Evolutionary conservation across 2,113 vertebrate genomes (phyloP), one percentile per base, ranked within the genome.

Genomic region (Psilopogon haemacephalus): DNA sequence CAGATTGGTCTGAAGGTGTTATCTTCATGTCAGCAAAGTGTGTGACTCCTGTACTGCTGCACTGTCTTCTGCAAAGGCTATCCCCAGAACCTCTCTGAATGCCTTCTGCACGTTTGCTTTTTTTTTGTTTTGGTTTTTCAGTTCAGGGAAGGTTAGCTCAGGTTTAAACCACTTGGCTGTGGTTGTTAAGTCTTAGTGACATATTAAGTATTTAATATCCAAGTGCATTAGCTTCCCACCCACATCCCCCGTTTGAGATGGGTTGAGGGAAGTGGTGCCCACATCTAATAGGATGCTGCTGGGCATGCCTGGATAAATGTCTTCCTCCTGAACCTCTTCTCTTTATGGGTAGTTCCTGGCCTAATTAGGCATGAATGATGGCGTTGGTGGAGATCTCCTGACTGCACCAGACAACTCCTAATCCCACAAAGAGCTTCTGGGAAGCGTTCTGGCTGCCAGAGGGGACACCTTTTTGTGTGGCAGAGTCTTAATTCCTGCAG

Each of bases 211-310:
- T 87, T 87, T 87, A 63, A 90, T 76, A 92, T 87, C 54, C 67
- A 9, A 67, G 87, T 73, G 86, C 93, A 73, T 93, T 80, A 82
- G 9, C 91, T 90, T 88, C 67, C 84, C 81, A 89, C 81, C 93
- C 93, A 88, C 92, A 91, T 94, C 90, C 92, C 93, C 64, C 1
- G 0, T 14, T 52, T 15, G 81, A 70, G 86, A 30, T 13, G 80
- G 73, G 88, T 1, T 60, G 92, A 77, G 80, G 92, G 88, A 74
- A 80, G 17, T n/a, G 15, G 55, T 19, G 54, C 76, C 92, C 92
- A 11, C 92, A 78, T 30, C 73, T 42, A 0, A 14, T 2, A 16
- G 92, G 90, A 80, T 52, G 75, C 85, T 78, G 65, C 77, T 50
- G 2, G 0, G 59, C 54, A 18, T 19, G n/a, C 65, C 2, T 9